These are phyloP conservation scores for Tillus elongatus DNA, from an alignment of 2,888 invertebrate species.

Conservation along the genomic window DNA sequence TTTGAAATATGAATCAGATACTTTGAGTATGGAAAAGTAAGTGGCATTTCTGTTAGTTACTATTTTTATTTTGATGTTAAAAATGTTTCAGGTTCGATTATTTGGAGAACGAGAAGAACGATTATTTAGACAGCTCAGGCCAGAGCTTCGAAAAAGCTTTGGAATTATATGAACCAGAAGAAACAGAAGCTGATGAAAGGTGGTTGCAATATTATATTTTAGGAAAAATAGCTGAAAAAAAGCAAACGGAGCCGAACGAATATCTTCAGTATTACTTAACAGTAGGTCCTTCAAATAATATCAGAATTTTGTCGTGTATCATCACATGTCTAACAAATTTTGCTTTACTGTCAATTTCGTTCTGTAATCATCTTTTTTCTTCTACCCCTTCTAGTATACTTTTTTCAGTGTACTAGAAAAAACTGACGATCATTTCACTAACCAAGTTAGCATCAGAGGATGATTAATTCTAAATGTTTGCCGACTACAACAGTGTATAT, in stretches of 20 bases:
- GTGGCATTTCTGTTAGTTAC: constrained; percentile 14
- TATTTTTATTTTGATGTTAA: neutral
- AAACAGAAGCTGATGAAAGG: constrained; percentile 64
- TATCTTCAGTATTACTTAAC: constrained; percentile 73
- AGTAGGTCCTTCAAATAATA: constrained; percentile 35
- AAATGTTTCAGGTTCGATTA: constrained; percentile 49
- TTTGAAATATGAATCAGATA: constrained; percentile 71
- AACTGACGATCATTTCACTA: too few relatives aligned
- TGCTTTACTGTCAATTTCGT: too few relatives aligned
- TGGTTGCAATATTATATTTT: constrained; percentile 93
- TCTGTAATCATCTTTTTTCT: too few relatives aligned
- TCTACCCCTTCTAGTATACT: too few relatives aligned
- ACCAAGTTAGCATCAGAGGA: too few relatives aligned
- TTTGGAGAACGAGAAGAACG: constrained; percentile 67
- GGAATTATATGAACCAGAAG: constrained; percentile 50
- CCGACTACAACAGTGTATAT: too few relatives aligned
- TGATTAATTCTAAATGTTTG: too few relatives aligned
- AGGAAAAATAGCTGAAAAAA: constrained; percentile 90
- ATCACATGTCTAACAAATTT: too few relatives aligned
- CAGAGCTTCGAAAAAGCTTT: constrained; percentile 69
- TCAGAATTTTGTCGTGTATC: too few relatives aligned
- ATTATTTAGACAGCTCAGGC: constrained; percentile 68
- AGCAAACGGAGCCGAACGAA: constrained; percentile 60
- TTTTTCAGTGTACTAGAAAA: too few relatives aligned
- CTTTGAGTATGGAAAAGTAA: constrained; percentile 59